A percentile compares a stretch with the other conserved stretches of the same genome.
These are phyloP conservation scores for Creontiades dilutus DNA, from an alignment of 2,888 invertebrate genomes.

Conservation along the genomic window DNA sequence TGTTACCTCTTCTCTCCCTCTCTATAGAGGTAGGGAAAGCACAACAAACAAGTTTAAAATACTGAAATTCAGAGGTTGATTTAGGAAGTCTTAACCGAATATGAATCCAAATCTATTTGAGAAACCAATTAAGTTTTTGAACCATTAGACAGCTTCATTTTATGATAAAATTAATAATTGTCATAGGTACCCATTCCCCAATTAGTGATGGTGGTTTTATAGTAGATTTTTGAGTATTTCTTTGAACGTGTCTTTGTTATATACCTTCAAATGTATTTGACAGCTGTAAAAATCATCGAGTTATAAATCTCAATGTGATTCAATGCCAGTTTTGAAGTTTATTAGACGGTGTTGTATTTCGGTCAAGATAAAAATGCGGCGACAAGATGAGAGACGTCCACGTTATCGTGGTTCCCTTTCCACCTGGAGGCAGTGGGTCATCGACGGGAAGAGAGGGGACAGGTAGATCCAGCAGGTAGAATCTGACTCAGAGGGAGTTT, in stretches of 20 bases:
- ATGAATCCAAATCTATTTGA: too few species aligned
- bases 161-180: too few species aligned
- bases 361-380: constrained; percentile 6
- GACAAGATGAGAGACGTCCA: neutral
- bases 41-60: too few species aligned
- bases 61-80: too few species aligned
- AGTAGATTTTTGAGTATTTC: neutral
- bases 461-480: constrained; percentile 43
- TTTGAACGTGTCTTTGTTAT: neutral
- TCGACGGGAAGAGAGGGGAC: neutral
- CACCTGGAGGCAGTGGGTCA: constrained; percentile 5
- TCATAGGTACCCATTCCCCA: too few species aligned
- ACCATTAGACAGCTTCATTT: too few species aligned
- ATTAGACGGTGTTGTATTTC: neutral
- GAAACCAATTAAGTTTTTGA: too few species aligned
- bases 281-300: neutral
- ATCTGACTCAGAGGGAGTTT: constrained; percentile 10
- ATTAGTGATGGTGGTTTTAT: neutral
- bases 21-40: too few species aligned
- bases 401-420: constrained; percentile 37
- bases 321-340: neutral
- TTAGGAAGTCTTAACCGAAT: too few species aligned
- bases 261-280: neutral
- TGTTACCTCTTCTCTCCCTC: too few species aligned
- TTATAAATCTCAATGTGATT: neutral